Base-by-base conservation (phyloP, 2,888 invertebrate genomes). In the Sacculina carcini region DNA sequence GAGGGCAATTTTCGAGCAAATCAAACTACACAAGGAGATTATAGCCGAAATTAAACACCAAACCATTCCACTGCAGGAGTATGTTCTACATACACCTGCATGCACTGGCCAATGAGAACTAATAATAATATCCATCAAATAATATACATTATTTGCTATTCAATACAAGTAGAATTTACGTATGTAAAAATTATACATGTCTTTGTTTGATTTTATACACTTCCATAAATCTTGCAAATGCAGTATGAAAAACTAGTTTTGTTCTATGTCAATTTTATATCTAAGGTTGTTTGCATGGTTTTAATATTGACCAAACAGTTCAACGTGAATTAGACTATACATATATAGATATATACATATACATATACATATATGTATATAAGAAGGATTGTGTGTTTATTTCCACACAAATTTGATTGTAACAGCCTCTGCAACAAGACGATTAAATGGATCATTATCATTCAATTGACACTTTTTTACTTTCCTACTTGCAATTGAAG, bases 1-100 rank as follows among this genome's bases (percentile, higher is more conserved):
- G n/a, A n/a, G n/a, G n/a, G n/a, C n/a, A n/a, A 84, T 87, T 57
- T 81, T 81, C 62, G 86, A 86, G 65, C 87, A 85, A 61, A 78
- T 90, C 54, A 77, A 80, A 57, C 67, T 89, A 31, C 87, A 90
- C 65, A 89, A 89, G 64, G 89, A 90, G 65, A 84, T 90, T 1
- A 69, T 90, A 55, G 78, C 79, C 56, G 81, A 78, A 42, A 82
- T 87, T 12, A 84, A 83, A 50, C 56, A 54, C n/a, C 63, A 65
- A n/a, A n/a, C n/a, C n/a, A n/a, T n/a, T n/a, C n/a, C n/a, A n/a
- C n/a, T n/a, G n/a, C n/a, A n/a, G n/a, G n/a, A n/a, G n/a, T n/a
- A n/a, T n/a, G n/a, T n/a, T n/a, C n/a, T n/a, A n/a, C n/a, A n/a
- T n/a, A n/a, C n/a, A n/a, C n/a, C n/a, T n/a, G n/a, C n/a, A n/a